Evolutionary conservation across 2,888 invertebrate species (phyloP), one percentile per base, ranked within the genome.

Genomic region (Chalcis sispes): DNA sequence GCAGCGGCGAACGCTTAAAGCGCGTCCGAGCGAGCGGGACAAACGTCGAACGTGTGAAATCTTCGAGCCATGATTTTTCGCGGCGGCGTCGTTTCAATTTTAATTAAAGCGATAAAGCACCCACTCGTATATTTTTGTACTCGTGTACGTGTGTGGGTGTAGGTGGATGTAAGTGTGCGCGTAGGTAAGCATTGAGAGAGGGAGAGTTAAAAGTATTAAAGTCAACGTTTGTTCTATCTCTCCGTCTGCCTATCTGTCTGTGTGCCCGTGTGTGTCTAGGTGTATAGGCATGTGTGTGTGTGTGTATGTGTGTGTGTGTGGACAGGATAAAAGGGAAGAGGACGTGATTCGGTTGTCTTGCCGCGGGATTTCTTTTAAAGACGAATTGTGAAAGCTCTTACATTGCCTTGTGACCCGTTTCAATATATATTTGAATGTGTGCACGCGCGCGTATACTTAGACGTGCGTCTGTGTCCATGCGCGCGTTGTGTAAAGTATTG

Each of bases 81-180:
- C 48, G 18, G 54, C 36, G n/a, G 20, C 29, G n/a, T 52, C 67
- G 64, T 69, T 69, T 69, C 56, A 58, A 75, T 75, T 75, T 75
- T 75, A 71, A 75, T 75, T 75, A 75, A 75, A 75, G 54, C 66
- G 58, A 75, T 75, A 75, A 75, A 75, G 32, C 15, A 70, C 48
- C 32, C n/a, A 32, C 20, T 18, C 46, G 25, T 0, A 20, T 56
- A 48, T 54, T 7, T 54, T 54, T 23, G 20, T n/a, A 15, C n/a
- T 7, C 4, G 48, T 15, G 29, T 62, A 8, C 29, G 18, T 62
- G 10, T 62, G 8, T 62, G 13, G 4, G 18, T n/a, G 18, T 27
- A n/a, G 29, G 42, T 5, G 65, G 15, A 4, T 27, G 13, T 27
- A 64, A 3, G 27, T 10, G 8, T 20, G 15, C 15, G 42, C 15